Conservation (phyloP, 92 coral and sea anemone species). For the Virgularia gustaviana region DNA sequence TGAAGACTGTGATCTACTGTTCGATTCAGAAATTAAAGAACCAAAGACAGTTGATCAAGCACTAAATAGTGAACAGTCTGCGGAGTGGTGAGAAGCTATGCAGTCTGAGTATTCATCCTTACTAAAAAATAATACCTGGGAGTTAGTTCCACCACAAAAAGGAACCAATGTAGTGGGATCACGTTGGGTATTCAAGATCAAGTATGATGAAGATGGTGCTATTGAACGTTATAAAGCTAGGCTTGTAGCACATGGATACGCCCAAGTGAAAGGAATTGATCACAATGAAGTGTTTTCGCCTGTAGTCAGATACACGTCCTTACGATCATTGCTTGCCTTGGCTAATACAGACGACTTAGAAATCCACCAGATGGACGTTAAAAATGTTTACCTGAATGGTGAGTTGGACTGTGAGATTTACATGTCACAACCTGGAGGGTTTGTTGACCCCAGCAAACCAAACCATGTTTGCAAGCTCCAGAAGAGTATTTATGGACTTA, state of each 20-base stretch:
- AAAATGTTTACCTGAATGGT: slow-evolving; percentile 59
- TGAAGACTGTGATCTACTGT: slow-evolving; percentile 44
- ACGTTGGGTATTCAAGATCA: slow-evolving; percentile 48
- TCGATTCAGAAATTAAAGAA: slow-evolving; percentile 60
- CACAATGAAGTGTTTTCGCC: slow-evolving; percentile 47
- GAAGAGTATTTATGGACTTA: slow-evolving; percentile 25
- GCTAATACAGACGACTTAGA: slow-evolving; percentile 58
- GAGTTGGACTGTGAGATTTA: slow-evolving; percentile 58
- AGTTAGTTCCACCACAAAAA: slow-evolving; percentile 12
- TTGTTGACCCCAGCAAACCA: slow-evolving; percentile 60
- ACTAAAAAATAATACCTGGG: neutral
- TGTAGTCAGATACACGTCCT: slow-evolving; percentile 47
- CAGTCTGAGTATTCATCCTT: slow-evolving; percentile 3
- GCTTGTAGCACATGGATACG: slow-evolving; percentile 38
- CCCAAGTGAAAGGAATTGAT: slow-evolving; percentile 36
- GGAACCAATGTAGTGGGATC: slow-evolving; percentile 24
- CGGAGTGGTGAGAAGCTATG: slow-evolving; percentile 58
- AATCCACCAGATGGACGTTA: slow-evolving; percentile 61
- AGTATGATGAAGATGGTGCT: slow-evolving; percentile 43
- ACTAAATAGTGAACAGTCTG: slow-evolving; percentile 53
- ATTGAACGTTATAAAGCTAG: slow-evolving; percentile 51
- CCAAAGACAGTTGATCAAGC: slow-evolving; percentile 61
- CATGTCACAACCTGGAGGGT: slow-evolving; percentile 66
- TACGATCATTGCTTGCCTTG: slow-evolving; percentile 58
- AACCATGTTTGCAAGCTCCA: slow-evolving; percentile 52